phyloP scores from a whole-genome alignment of 2,113 vertebrate species.

The Promerops cafer region DNA sequence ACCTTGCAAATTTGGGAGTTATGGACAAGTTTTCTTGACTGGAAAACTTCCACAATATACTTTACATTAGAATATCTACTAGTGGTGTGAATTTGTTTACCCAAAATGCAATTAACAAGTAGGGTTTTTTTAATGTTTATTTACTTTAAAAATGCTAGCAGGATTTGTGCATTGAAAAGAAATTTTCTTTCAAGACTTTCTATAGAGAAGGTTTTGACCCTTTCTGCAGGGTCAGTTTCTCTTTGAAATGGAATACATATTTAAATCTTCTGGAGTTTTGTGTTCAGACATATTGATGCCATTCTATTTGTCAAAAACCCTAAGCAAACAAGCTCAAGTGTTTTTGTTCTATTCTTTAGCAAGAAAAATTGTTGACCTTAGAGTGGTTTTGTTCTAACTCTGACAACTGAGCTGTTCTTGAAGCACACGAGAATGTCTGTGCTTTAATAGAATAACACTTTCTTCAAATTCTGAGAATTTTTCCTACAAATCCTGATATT shows the following conservation, averaged over 20 bases:
- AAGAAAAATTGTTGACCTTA: not conserved
- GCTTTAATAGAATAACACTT: not conserved
- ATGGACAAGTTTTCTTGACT: not conserved
- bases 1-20: not conserved
- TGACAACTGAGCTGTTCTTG: not conserved
- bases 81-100: not conserved
- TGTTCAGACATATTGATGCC: not conserved
- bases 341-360: not conserved
- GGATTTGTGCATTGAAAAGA: not conserved
- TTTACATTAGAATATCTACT: not conserved
- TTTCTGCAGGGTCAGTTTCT: not conserved
- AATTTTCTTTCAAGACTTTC: not conserved
- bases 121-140: rapidly evolving
- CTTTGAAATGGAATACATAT: not conserved
- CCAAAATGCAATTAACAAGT: not conserved
- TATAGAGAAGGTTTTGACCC: not conserved
- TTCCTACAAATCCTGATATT: not conserved
- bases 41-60: not conserved
- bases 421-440: not conserved
- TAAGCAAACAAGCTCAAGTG: not conserved
- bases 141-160: not conserved
- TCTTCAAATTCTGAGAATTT: not conserved
- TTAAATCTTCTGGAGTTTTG: not conserved
- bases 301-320: not conserved
- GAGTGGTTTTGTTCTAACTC: not conserved